Evolutionary conservation across 2,113 vertebrate species (phyloP), one percentile per base, ranked within the genome.

Genomic region (Rhinolophus sinicus): DNA sequence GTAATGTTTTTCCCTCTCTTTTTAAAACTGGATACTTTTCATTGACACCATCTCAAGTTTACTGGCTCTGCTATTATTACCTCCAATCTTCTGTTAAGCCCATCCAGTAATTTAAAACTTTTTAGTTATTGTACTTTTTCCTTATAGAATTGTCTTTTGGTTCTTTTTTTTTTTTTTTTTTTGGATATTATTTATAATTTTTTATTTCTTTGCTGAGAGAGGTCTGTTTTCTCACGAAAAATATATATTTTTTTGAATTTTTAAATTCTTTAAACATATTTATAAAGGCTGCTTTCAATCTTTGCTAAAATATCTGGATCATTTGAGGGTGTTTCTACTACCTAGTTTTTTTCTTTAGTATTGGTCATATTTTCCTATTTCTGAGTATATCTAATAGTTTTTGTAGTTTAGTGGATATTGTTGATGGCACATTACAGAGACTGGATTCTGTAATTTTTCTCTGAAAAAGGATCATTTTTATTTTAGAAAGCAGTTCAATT

Each of bases 161-260:
- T 88, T 84, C 22, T 33, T 89, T 89, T 5, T 65, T 44, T 69
- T 9, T 9, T 88, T 84, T 18, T 33, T 89, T 89, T 35, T 72
- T 56, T 65, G 50, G 8, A 14, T 84, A 30, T 62, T 82, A 21
- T 83, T 94, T 76, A 90, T 38, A 72, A 50, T 73, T 60, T 65
- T 94, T 54, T 3, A 38, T 50, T 82, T 95, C 19, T 87, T 26
- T 78, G 6, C 13, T 89, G 52, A 28, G n/a, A 38, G 6, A 33
- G 21, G 56, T 70, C 13, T 85, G n/a, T 76, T 96, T 93, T 95
- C 52, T 97, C 30, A 60, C 60, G 92, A 60, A 89, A 22, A 82
- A 1, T 12, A 54, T 52, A 38, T 81, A 6, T 88, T 86, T 81
- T n/a, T 26, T 87, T 96, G 64, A 73, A 88, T 56, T 93, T 92